Conservation (phyloP, 23 tunicate genomes). For the Styela clava region DNA sequence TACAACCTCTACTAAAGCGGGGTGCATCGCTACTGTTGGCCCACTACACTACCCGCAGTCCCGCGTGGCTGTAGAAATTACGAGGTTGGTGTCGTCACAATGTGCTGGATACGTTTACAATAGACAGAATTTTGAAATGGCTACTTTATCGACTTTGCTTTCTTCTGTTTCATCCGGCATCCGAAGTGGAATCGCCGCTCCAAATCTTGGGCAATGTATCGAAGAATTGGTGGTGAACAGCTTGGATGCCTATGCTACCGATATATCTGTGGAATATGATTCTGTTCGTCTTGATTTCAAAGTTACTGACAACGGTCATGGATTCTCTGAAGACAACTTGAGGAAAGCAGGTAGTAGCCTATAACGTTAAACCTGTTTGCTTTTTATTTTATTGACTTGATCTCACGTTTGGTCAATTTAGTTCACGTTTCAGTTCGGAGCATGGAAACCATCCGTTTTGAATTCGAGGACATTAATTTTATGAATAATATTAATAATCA, state of each 20-base stretch:
- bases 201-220: slow-evolving; percentile 48
- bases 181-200: slow-evolving; percentile 55
- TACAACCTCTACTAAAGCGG: too few species aligned
- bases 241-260: slow-evolving; percentile 57
- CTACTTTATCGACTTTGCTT: not conserved
- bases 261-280: slow-evolving; percentile 28
- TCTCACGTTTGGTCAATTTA: too few species aligned
- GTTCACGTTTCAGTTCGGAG: too few species aligned
- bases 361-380: not conserved
- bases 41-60: too few species aligned
- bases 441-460: too few species aligned
- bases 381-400: not conserved
- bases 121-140: too few species aligned
- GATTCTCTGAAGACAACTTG: slow-evolving; percentile 31
- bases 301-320: slow-evolving; percentile 63
- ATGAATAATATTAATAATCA: too few species aligned
- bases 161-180: slow-evolving; percentile 10
- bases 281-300: not conserved
- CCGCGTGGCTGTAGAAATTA: too few species aligned
- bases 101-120: too few species aligned
- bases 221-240: slow-evolving; percentile 74
- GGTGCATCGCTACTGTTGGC: too few species aligned
- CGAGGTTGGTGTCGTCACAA: too few species aligned
- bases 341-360: slow-evolving; percentile 37
- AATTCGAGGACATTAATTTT: too few species aligned